These are phyloP conservation scores for Agraylea sexmaculata DNA, from an alignment of 1,140 invertebrate genomes.

Conservation along the genomic window DNA sequence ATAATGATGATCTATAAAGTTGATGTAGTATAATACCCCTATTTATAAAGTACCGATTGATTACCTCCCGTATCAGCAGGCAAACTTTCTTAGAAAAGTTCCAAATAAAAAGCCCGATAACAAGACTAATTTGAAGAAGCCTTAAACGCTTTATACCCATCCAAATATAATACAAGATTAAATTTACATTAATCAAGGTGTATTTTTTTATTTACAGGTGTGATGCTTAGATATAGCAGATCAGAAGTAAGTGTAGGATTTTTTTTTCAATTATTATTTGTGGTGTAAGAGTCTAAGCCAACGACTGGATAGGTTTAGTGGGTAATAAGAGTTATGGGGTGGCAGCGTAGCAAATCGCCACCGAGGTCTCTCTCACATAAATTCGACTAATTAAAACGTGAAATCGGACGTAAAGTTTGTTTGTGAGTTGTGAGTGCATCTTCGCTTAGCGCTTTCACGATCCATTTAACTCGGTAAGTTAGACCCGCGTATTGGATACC, in stretches of 20 bases:
- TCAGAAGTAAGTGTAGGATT: background rate
- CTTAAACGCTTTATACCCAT: too few relatives aligned
- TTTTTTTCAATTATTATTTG: background rate
- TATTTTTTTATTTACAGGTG: background rate
- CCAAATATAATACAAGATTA: background rate
- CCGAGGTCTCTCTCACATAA: background rate
- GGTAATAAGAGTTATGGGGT: background rate
- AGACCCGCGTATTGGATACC: conserved; percentile 5
- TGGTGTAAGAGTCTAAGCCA: background rate
- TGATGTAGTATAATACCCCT: too few relatives aligned
- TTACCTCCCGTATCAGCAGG: background rate
- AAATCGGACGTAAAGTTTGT: conserved; percentile 6
- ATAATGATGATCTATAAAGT: too few relatives aligned
- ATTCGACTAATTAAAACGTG: conserved; percentile 10
- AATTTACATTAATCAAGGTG: background rate
- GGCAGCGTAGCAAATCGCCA: background rate
- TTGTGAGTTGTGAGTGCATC: conserved; percentile 10
- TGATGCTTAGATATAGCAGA: background rate
- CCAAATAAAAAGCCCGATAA: too few relatives aligned
- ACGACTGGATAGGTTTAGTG: background rate
- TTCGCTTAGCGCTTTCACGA: conserved; percentile 16
- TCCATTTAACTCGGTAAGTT: conserved; percentile 10
- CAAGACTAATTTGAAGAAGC: too few relatives aligned
- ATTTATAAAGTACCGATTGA: too few relatives aligned
- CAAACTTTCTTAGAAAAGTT: background rate